phyloP scores from a whole-genome alignment of 2,113 vertebrate species.

The Acanthochromis polyacanthus region DNA sequence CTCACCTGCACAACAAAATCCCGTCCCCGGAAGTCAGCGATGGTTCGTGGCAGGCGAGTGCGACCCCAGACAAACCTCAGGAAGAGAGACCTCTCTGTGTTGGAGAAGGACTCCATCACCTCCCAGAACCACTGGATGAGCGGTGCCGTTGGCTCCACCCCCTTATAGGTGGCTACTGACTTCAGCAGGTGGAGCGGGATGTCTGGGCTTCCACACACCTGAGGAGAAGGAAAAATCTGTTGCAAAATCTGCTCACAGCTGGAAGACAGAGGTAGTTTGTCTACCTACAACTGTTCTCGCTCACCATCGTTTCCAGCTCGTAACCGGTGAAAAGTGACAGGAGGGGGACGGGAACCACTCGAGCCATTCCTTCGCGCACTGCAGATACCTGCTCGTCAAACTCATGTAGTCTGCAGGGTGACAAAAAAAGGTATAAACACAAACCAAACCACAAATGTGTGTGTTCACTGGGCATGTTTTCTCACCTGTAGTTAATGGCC shows the following conservation, averaged over 20 bases:
- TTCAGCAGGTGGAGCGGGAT: conserved; percentile 98
- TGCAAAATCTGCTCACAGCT: background rate
- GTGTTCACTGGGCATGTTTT: background rate
- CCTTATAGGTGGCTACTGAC: conserved; percentile 98
- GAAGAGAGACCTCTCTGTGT: conserved; percentile 96
- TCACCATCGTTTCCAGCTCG: conserved; percentile 98
- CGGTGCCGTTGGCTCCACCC: conserved; percentile 92
- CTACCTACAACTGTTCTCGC: background rate
- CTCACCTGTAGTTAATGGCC: conserved; percentile 96
- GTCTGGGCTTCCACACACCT: conserved; percentile 99
- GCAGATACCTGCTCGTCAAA: conserved; percentile 98
- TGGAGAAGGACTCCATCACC: conserved; percentile 99
- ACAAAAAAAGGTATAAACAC: background rate
- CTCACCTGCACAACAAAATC: conserved; percentile 98
- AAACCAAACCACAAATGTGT: background rate
- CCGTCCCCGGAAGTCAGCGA: conserved; percentile 96
- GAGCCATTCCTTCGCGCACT: conserved; percentile 97
- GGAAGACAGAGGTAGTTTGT: rapidly evolving
- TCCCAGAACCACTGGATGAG: conserved; percentile 99
- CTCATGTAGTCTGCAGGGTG: conserved; percentile 91
- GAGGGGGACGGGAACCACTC: conserved; percentile 95
- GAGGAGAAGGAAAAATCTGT: background rate
- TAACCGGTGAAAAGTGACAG: conserved; percentile 98
- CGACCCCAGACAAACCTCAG: conserved; percentile 98
- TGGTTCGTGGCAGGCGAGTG: conserved; percentile 96